These are phyloP conservation scores for Macrotrachela quadricornifera DNA, from an alignment of 1,140 invertebrate species.

Conservation along the genomic window DNA sequence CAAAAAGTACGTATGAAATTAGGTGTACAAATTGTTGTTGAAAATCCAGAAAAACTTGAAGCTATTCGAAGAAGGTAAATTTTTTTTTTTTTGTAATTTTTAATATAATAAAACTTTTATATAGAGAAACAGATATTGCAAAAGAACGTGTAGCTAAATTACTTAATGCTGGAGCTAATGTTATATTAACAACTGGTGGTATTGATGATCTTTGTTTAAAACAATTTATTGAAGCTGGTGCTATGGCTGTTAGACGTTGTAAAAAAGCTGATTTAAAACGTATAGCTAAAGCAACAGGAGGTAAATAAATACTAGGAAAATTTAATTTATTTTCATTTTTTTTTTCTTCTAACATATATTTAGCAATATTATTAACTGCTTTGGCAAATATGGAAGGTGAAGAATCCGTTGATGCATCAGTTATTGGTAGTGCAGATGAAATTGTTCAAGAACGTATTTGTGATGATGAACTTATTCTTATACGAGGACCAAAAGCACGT, in stretches of 20 bases:
- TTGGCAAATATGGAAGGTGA: constrained; percentile 94
- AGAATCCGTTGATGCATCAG: constrained; percentile 72
- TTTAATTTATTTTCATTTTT: neutral
- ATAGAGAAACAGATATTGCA: constrained; percentile 77
- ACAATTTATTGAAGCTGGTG: constrained; percentile 87
- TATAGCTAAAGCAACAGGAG: constrained; percentile 95
- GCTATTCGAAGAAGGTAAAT: constrained; percentile 54
- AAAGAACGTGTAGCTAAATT: constrained; percentile 95
- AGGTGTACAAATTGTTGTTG: constrained; percentile 82
- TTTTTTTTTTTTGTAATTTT: neutral
- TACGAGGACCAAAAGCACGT: constrained; percentile 59
- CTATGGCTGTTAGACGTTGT: constrained; percentile 85
- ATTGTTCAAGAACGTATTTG: constrained; percentile 82
- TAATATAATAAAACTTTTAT: neutral
- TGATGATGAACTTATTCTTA: constrained; percentile 90
- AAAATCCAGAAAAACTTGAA: constrained; percentile 81
- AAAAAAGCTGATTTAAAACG: constrained; percentile 79
- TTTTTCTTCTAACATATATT: neutral
- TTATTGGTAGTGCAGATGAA: constrained; percentile 83
- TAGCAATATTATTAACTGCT: constrained; percentile 64
- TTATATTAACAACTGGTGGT: constrained; percentile 76
- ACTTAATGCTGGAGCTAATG: constrained; percentile 72
- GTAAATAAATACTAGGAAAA: constrained; percentile 15
- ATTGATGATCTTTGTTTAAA: constrained; percentile 97
- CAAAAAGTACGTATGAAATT: constrained; percentile 94